Conservation (phyloP, 2,797 vertebrate species). For the Myoxocephalus aenaeus region DNA sequence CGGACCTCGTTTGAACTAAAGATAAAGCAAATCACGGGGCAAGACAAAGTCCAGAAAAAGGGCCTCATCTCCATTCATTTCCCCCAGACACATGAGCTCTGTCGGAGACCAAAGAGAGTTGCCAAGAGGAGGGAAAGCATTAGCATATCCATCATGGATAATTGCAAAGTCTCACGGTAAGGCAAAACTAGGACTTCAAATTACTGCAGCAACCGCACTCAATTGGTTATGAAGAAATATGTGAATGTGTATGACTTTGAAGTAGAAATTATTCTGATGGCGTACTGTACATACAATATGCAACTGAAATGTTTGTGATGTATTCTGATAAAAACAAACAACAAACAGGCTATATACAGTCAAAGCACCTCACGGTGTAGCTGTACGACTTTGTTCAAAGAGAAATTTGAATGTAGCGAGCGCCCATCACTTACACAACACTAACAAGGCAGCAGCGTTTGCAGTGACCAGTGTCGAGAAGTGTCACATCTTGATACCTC, state of each 20-base stretch:
- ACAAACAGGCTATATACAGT: constrained; percentile 26
- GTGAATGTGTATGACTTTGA: constrained; percentile 42
- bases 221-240: constrained; percentile 4
- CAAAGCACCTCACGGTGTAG: constrained; percentile 43
- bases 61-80: constrained; percentile 39
- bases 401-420: constrained; percentile 46
- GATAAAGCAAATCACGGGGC: constrained; percentile 58
- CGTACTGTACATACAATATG: constrained; percentile 18
- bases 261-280: constrained; percentile 34
- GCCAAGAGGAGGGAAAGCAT: constrained; percentile 51
- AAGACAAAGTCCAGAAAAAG: constrained; percentile 45
- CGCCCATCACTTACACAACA: constrained; percentile 34
- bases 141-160: constrained; percentile 59
- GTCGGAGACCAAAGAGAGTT: constrained; percentile 36
- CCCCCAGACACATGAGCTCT: constrained; percentile 44
- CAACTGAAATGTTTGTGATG: constrained; percentile 43
- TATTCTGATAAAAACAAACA: constrained; percentile 27
- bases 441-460: constrained; percentile 38
- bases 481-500: constrained; percentile 52
- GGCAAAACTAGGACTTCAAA: constrained; percentile 44
- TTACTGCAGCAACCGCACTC: constrained; percentile 26
- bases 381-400: constrained; percentile 44
- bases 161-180: constrained; percentile 37
- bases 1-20: constrained; percentile 60
- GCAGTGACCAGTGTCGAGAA: constrained; percentile 48